Conservation (phyloP, 2,113 vertebrate species). For the Suricata suricatta region DNA sequence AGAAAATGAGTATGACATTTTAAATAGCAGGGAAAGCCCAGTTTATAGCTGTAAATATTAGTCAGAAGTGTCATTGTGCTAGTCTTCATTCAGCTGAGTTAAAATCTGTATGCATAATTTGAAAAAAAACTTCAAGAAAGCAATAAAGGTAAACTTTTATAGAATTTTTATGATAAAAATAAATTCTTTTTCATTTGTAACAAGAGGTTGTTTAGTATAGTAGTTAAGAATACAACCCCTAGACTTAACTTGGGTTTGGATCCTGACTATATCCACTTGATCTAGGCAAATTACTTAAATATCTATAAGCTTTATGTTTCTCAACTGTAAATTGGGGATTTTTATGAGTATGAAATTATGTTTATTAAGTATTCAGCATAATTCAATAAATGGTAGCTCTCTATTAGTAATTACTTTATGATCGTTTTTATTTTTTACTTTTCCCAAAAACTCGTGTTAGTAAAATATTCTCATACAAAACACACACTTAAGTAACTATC, state of each 20-base stretch:
- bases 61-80: not conserved
- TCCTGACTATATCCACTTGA: not conserved
- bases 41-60: not conserved
- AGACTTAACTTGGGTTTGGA: slow-evolving; percentile 5
- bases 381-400: slow-evolving; percentile 30
- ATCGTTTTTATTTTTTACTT: slow-evolving; percentile 3
- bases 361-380: not conserved
- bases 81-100: not conserved
- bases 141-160: not conserved
- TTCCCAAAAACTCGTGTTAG: slow-evolving; percentile 21
- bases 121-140: not conserved
- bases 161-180: slow-evolving; percentile 21
- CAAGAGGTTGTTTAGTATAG: not conserved
- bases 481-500: not conserved
- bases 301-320: not conserved
- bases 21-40: not conserved
- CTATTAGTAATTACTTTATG: not conserved
- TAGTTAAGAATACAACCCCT: not conserved
- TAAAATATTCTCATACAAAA: not conserved
- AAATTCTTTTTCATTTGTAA: slow-evolving; percentile 25
- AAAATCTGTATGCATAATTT: not conserved
- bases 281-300: not conserved
- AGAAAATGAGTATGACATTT: not conserved
- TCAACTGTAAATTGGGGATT: not conserved
- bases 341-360: not conserved